Evolutionary conservation across 2,888 invertebrate species (phyloP), one percentile per base, ranked within the genome.

Genomic region (Elgonia sp.): DNA sequence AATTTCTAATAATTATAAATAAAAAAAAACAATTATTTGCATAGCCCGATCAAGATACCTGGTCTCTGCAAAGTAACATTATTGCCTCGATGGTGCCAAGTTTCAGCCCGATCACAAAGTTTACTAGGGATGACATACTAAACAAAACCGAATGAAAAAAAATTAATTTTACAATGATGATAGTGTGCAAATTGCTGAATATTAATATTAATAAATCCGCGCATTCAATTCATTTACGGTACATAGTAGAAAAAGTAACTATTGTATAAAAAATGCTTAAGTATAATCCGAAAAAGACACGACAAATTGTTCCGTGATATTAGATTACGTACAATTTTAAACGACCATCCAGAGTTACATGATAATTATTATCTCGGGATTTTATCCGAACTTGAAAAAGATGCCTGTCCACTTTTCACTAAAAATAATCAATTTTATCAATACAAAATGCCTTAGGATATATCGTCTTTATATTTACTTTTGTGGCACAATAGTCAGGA

Each of bases 401-500:
- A 72, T 65, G 29, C 5, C 29, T 29, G 29, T 29, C 29, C 29
- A 29, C 29, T 29, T 29, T 53, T 20, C 18, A 16, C 76, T 39
- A 69, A 62, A 57, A 76, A 60, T 76, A 69, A 75, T 73, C 14
- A 75, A 53, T 46, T 55, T 76, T n/a, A 55, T 70, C 50, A 16
- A 39, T 84, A 84, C 53, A 40, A 76, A 60, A 21, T 55, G 67
- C 65, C 70, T 85, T 85, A 84, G 1, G 16, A 42, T 20, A 55
- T 79, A 79, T 37, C 14, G 40, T 75, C 29, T 75, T 70, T 76
- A 53, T 70, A 63, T 57, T 73, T 69, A 73, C 60, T 76, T 60
- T 82, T 77, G 86, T 82, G 86, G 86, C 86, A 86, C 86, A 82
- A 81, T 86, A 77, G 70, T 86, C 86, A 86, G 86, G 86, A 86